Evolutionary conservation across 2,113 vertebrate genomes (phyloP), one percentile per base, ranked within the genome.

Genomic region (Morone chrysops): DNA sequence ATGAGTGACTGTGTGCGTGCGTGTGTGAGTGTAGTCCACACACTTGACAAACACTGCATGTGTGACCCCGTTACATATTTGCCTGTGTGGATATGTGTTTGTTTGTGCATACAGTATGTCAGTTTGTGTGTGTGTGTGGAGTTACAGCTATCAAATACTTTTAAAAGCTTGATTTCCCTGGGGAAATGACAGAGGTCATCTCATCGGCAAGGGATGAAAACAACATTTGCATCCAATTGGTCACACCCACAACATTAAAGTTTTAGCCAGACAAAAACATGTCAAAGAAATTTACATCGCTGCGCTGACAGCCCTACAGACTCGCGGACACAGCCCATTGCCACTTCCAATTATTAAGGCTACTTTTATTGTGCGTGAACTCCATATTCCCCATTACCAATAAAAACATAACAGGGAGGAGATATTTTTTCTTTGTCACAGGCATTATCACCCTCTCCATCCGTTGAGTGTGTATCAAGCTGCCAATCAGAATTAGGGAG

Each of bases 221-320:
- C 96, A 96, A 96, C 95, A 98, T 99, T 98, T 97, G 97, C 97
- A 99, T 99, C 96, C 95, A 92, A 98, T 99, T 97, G 97, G 96
- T 97, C 96, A 97, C 96, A 95, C 96, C 97, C 94, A 96, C 95
- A 95, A 97, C 96, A 97, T 97, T 97, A 96, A 97, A 97, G 96
- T 97, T 97, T 97, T 97, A 97, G 97, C 96, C 95, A 96, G 97
- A 98, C 97, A 97, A 97, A 98, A 97, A 98, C 96, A 96, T 95
- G 96, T 97, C 97, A 97, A 96, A 97, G 96, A 97, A 97, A 98
- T 98, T 98, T 98, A 96, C 97, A 96, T 94, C 95, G 95, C 94
- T 93, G 95, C 94, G 89, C 95, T 97, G 97, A 97, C 97, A 96
- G 96, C 95, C 96, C 94, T 92, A 93, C 96, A 95, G 95, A 96